These are phyloP conservation scores for Halichoerus grypus DNA, from an alignment of 2,113 vertebrate species.

Conservation along the genomic window DNA sequence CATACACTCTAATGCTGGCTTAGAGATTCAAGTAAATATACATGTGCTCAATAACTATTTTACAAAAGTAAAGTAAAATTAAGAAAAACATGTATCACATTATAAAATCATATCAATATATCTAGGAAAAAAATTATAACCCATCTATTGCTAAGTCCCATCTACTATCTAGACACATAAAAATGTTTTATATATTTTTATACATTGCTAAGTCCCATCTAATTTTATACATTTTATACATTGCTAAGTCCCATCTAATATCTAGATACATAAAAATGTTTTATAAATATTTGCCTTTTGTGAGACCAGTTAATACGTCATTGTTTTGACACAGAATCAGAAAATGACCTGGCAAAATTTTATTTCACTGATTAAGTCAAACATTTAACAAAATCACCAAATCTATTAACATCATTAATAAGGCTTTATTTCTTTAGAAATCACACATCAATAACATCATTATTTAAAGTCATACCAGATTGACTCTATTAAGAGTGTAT, in stretches of 20 bases:
- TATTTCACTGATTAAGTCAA: background rate
- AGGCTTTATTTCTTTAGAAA: background rate
- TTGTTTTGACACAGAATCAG: background rate
- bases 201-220: too few species aligned
- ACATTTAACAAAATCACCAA: background rate
- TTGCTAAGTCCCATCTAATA: background rate
- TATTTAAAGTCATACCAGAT: background rate
- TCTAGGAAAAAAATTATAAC: background rate
- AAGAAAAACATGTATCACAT: background rate
- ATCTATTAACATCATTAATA: background rate
- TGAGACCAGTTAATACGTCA: background rate
- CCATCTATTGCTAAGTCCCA: background rate
- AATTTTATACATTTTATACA: background rate
- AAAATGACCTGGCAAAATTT: background rate
- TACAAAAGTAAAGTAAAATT: background rate
- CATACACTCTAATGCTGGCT: background rate
- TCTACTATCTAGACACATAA: background rate
- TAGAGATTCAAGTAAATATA: background rate
- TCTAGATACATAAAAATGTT: background rate
- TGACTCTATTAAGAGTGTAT: background rate
- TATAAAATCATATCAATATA: background rate
- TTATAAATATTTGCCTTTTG: background rate
- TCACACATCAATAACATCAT: background rate
- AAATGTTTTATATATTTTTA: background rate
- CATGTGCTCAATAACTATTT: background rate